Evolutionary conservation across 2,797 vertebrate genomes (phyloP).

Genomic region (Gymnoscopelus braueri): DNA sequence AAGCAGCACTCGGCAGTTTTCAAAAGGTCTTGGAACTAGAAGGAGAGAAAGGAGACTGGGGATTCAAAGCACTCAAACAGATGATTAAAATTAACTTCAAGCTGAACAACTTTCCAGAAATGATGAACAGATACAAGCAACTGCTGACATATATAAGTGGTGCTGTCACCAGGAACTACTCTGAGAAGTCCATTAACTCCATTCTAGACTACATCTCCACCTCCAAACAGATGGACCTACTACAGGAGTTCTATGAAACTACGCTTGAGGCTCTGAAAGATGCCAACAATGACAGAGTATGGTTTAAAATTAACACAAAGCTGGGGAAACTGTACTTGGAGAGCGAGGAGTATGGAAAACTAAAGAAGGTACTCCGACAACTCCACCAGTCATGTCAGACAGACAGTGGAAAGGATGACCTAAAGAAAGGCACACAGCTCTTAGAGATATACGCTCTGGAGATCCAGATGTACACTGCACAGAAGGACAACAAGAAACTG

Average conservation of each 20-base stretch:
- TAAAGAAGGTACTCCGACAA: slow-evolving; percentile 98
- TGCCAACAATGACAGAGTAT: slow-evolving; percentile 96
- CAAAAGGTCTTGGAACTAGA: slow-evolving; percentile 98
- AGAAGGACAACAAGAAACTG: slow-evolving; percentile 99
- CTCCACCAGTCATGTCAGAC: slow-evolving; percentile 99
- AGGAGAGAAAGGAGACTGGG: slow-evolving; percentile 99
- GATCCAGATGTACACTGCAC: slow-evolving; percentile 99
- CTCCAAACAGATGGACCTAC: slow-evolving; percentile 99
- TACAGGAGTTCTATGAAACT: slow-evolving; percentile 99
- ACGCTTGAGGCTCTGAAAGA: slow-evolving; percentile 98
- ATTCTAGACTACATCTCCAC: slow-evolving; percentile 99
- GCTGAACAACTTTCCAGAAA: slow-evolving; percentile 98
- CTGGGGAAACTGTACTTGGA: slow-evolving; percentile 98
- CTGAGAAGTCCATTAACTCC: slow-evolving; percentile 99
- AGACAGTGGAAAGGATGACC: slow-evolving; percentile 97
- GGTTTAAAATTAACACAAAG: slow-evolving; percentile 99
- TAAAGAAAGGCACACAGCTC: slow-evolving; percentile 98
- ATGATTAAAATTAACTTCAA: slow-evolving; percentile 99
- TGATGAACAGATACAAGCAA: slow-evolving; percentile 99
- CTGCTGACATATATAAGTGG: slow-evolving; percentile 98
- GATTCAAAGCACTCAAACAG: slow-evolving; percentile 99
- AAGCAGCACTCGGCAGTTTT: slow-evolving; percentile 92
- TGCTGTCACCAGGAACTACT: slow-evolving; percentile 99
- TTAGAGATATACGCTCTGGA: slow-evolving; percentile 99
- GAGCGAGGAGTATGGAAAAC: slow-evolving; percentile 96